Base-by-base conservation (phyloP, 1,140 invertebrate species). In the Drosophila ambigua region DNA sequence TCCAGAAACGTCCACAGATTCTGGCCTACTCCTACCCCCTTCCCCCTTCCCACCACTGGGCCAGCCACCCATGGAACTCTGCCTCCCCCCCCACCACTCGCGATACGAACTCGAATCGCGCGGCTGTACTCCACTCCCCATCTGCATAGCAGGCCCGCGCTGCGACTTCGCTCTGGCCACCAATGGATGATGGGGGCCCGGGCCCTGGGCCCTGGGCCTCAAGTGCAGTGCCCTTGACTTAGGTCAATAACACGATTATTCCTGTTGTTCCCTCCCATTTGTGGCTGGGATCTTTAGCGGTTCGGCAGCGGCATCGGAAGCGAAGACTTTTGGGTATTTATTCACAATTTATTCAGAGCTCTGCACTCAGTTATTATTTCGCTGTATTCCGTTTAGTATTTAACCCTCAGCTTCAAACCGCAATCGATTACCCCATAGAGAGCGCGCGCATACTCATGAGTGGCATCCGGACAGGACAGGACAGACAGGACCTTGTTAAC, bases 181-280 rank as follows among this genome's bases (percentile, higher is more conserved):
- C 45, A 20, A 35, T 65, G 66, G 54, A 43, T 68, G 66, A 44
- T 53, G 49, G 5, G 50, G 15, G 55, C 35, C 26, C 48, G 16
- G 7, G 0, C 7, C 20, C 20, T n/a, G 44, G 11, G 35, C 20
- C 58, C 52, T 64, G 44, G 46, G 58, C 53, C 61, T 44, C 74
- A 72, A 77, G 72, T 76, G 72, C 74, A 60, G 35, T 67, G 76
- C 72, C 80, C 79, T 78, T 83, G 79, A 76, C 71, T 83, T 72
- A 54, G 79, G 79, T 83, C 79, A 83, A 72, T 83, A 82, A 62
- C 72, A 65, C 68, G 51, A 45, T 31, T 57, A n/a, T 51, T 58
- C 39, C 7, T 26, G 23, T 43, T 39, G 5, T 31, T 35, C 39
- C 24, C 16, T 4, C 15, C 23, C 24, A 41, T 39, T 54, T 46